A percentile compares a stretch with the other conserved stretches of the same genome.
phyloP scores from a whole-genome alignment of 2,888 invertebrate genomes.

The Trimorus sp. region DNA sequence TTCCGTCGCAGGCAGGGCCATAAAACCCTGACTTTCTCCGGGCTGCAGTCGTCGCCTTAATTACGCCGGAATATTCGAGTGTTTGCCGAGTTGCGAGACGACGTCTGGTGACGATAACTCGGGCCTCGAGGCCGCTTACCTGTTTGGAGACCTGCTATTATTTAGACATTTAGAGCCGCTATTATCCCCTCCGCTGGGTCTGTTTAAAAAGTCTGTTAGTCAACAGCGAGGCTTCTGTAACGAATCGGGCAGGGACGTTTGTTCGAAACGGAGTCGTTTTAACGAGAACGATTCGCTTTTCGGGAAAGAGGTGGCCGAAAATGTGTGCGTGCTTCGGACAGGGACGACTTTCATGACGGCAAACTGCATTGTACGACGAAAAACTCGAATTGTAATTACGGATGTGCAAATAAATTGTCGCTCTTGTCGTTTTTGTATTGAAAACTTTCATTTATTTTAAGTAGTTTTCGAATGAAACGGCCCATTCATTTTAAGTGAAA shows the following conservation, averaged over 20 bases:
- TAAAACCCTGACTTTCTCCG: slow-evolving; percentile 42
- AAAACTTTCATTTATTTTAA: slow-evolving; percentile 40
- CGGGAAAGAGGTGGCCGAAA: neutral
- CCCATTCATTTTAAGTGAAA: slow-evolving; percentile 43
- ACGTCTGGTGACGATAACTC: slow-evolving; percentile 43
- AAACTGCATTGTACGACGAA: slow-evolving; percentile 7
- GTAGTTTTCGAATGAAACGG: slow-evolving; percentile 28
- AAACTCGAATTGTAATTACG: slow-evolving; percentile 24
- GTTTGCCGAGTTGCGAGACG: slow-evolving; percentile 34
- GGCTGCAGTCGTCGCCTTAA: slow-evolving; percentile 39
- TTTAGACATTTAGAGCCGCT: slow-evolving; percentile 49
- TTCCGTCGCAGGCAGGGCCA: slow-evolving; percentile 6
- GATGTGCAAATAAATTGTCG: slow-evolving; percentile 31
- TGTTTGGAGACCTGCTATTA: slow-evolving; percentile 51
- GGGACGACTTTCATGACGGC: slow-evolving; percentile 4
- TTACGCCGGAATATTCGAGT: slow-evolving; percentile 35
- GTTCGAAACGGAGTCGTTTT: too few species aligned
- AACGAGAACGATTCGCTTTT: too few species aligned
- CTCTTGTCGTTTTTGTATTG: slow-evolving; percentile 26
- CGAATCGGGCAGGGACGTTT: slow-evolving; percentile 30
- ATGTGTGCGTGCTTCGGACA: too few species aligned
- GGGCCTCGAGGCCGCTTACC: slow-evolving; percentile 28
- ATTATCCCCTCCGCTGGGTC: slow-evolving; percentile 29
- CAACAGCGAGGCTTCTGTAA: slow-evolving; percentile 43
- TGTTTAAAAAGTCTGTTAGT: slow-evolving; percentile 39